Base-by-base conservation (phyloP, 2,888 invertebrate species). In the Auanema sp. region DNA sequence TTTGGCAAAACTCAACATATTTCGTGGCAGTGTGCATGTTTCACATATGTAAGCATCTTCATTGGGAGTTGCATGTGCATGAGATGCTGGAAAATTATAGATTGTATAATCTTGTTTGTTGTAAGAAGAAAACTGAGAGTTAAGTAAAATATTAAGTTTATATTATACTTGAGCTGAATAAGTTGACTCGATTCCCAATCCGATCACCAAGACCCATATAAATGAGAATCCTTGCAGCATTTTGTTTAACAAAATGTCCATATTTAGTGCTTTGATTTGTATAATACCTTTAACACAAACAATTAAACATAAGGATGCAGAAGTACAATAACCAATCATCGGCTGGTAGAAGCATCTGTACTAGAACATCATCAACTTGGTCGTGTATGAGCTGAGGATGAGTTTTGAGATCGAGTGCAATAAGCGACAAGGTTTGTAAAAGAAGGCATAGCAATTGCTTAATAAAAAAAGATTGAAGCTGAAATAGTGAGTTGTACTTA, bases 181-280 rank as follows among this genome's bases (percentile, higher is more conserved):
- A 85, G 76, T 88, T 88, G 68, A 89, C 88, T 51, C 89, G 83
- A 40, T 87, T 87, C 62, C 88, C 88, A 54, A 89, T 87, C 50
- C 88, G 83, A 72, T 89, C 88, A 69, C 89, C 88, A 71, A 88
- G 86, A 24, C 89, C 89, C 76, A 89, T 85, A 80, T 89, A 89
- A 64, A 89, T 88, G 18, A 89, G 85, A 16, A 89, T 87, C 57
- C 89, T 79, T 2, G 89, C 88, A 0, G 89, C 89, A 80, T 89
- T 89, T 83, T 89, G 88, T 78, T 89, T 89, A 60, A 89, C 89
- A 76, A 87, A 89, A 61, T 87, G 85, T 57, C 89, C 89, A 78
- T 88, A 89, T 79, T 87, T 87, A 53, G 89, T 89, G 74, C 88
- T 88, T 82, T 89, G 89, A 79, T 89, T 89, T 54, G 89, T 89